Percentiles rank a stretch among this genome's conserved stretches.
Conservation (phyloP, 2,113 vertebrate species). For the Paraplagusia blochii region DNA sequence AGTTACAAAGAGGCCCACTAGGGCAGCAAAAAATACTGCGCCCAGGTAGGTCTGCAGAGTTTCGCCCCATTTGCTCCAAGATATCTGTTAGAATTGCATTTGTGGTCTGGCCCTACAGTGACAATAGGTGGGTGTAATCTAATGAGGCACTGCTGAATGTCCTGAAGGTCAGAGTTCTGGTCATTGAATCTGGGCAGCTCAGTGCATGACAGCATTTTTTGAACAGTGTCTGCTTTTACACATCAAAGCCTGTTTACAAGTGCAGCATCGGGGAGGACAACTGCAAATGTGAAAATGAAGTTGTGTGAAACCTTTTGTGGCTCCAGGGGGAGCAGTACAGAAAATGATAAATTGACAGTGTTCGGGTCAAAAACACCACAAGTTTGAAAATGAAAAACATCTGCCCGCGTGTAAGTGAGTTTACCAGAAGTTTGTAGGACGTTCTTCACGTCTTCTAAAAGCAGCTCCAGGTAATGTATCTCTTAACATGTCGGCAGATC, state of each 20-base stretch:
- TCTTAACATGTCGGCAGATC: neutral
- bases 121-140: too few relatives aligned
- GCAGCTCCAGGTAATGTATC: neutral
- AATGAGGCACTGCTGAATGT: too few relatives aligned
- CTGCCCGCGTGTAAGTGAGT: slow-evolving; percentile 1
- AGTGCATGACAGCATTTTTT: too few relatives aligned
- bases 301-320: slow-evolving; percentile 6
- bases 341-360: slow-evolving; percentile 11
- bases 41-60: too few relatives aligned
- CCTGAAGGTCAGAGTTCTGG: too few relatives aligned
- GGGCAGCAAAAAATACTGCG: too few relatives aligned
- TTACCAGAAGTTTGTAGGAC: neutral
- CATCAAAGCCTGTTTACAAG: neutral
- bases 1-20: too few relatives aligned
- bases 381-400: slow-evolving; percentile 15
- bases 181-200: too few relatives aligned
- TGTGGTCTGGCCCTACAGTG: too few relatives aligned
- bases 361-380: neutral
- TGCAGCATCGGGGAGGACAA: neutral
- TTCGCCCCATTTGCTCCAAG: too few relatives aligned
- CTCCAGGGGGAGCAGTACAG: slow-evolving; percentile 2
- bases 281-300: slow-evolving; percentile 1
- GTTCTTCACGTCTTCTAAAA: neutral
- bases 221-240: neutral
- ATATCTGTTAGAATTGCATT: too few relatives aligned